These are phyloP conservation scores for Aporrectodea caliginosa DNA, from an alignment of 1,140 invertebrate genomes.

Conservation along the genomic window DNA sequence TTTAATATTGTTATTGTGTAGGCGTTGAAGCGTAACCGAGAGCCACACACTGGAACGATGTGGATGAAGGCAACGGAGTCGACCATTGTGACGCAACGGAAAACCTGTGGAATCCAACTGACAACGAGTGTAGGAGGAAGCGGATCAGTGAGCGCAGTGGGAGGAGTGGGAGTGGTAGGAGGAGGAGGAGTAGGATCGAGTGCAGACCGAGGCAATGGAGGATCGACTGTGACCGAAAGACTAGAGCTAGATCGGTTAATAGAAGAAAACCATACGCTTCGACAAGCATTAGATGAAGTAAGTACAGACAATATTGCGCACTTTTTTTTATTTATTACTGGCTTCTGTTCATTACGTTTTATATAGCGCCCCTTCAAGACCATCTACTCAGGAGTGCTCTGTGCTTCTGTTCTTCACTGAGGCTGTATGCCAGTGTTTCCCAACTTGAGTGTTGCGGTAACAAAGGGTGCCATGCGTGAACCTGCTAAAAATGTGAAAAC, in stretches of 20 bases:
- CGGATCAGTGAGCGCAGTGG: background rate
- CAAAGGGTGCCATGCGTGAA: background rate
- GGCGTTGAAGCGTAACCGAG: slow-evolving; percentile 20
- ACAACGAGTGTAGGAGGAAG: background rate
- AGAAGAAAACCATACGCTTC: background rate
- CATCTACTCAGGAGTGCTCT: too few relatives aligned
- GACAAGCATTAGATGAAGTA: background rate
- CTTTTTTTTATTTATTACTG: too few relatives aligned
- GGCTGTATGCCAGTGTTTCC: background rate
- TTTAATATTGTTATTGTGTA: too few relatives aligned
- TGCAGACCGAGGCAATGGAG: background rate
- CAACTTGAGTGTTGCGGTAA: background rate
- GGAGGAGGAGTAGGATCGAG: background rate
- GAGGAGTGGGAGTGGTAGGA: background rate
- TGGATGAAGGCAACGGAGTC: slow-evolving; percentile 28
- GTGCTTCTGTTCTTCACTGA: too few relatives aligned
- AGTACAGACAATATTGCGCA: too few relatives aligned
- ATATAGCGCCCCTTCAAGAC: too few relatives aligned
- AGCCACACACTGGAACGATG: slow-evolving; percentile 29
- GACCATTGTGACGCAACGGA: background rate
- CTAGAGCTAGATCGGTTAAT: background rate
- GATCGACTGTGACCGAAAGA: background rate
- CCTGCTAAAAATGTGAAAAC: too few relatives aligned
- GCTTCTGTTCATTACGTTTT: too few relatives aligned
- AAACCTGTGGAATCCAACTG: slow-evolving; percentile 10